A percentile compares a stretch with the other conserved stretches of the same genome.
phyloP scores from a whole-genome alignment of 2,888 invertebrate genomes.

The Amaurobius ferox region DNA sequence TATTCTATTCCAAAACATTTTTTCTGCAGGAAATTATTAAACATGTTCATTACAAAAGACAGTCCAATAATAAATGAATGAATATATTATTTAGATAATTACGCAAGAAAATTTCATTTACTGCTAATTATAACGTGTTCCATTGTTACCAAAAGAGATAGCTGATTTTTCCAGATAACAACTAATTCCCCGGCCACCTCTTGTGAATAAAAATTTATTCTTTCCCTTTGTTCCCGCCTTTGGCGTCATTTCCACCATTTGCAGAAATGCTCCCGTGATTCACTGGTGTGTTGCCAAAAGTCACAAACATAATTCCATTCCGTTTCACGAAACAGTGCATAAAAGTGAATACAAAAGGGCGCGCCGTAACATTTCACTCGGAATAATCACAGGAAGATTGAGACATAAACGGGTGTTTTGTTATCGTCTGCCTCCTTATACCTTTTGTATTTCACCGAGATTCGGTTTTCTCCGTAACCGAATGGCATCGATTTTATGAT shows the following conservation, averaged over 20 bases:
- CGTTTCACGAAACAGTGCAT: conserved; percentile 1
- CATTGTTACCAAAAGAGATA: no score
- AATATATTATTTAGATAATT: no score
- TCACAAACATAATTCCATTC: conserved; percentile 3
- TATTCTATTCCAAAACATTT: no score
- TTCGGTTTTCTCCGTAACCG: conserved; percentile 34
- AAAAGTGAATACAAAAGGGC: conserved; percentile 11
- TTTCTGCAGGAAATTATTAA: no score
- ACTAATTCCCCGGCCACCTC: no score
- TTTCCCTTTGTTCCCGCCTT: not conserved
- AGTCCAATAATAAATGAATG: no score
- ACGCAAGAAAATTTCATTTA: no score
- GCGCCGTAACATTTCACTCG: conserved; percentile 4
- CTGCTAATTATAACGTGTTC: no score
- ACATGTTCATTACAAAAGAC: no score
- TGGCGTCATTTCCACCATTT: not conserved
- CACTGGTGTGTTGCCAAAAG: conserved; percentile 14
- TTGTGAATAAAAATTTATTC: not conserved
- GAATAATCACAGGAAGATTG: conserved; percentile 43
- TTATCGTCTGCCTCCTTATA: conserved; percentile 17
- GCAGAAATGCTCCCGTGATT: not conserved
- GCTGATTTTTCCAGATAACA: no score
- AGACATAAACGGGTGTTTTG: conserved; percentile 25
- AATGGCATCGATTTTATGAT: conserved; percentile 72
- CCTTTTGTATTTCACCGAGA: not conserved